phyloP scores from a whole-genome alignment of 2,888 invertebrate species.

The Portevinia maculata region DNA sequence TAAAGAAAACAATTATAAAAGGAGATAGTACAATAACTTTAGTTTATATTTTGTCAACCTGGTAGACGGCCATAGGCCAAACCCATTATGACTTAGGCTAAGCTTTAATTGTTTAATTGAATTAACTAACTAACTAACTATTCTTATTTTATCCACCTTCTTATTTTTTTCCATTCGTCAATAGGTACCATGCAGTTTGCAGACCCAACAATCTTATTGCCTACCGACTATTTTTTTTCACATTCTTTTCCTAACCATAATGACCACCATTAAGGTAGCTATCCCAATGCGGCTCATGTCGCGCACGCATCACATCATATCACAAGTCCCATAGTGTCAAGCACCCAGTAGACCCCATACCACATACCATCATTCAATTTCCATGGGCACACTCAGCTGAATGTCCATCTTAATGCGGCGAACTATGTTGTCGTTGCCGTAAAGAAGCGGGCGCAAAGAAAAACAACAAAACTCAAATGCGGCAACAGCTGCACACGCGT shows the following conservation, averaged over 20 bases:
- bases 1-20: too few species aligned
- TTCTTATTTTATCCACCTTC: too few species aligned
- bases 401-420: slow-evolving; percentile 43
- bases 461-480: slow-evolving; percentile 75
- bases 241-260: slow-evolving; percentile 17
- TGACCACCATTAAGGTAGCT: slow-evolving; percentile 40
- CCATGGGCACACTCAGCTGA: slow-evolving; percentile 35
- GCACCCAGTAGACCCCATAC: slow-evolving; percentile 38
- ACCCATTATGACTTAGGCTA: too few species aligned
- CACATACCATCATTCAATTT: slow-evolving; percentile 45
- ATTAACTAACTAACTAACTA: too few species aligned
- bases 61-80: too few species aligned
- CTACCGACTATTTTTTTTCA: slow-evolving; percentile 17
- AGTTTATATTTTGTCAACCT: too few species aligned
- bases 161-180: too few species aligned
- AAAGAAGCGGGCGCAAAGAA: slow-evolving; percentile 48
- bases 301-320: slow-evolving; percentile 42
- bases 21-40: too few species aligned
- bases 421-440: slow-evolving; percentile 24
- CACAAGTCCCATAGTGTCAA: slow-evolving; percentile 40
- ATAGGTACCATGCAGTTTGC: neutral
- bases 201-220: slow-evolving; percentile 14
- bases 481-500: slow-evolving; percentile 61
- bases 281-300: slow-evolving; percentile 25
- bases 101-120: too few species aligned